Percentiles rank a stretch among this genome's conserved stretches.
phyloP scores from a whole-genome alignment of 2,113 vertebrate genomes.

The Pholis gunnellus region DNA sequence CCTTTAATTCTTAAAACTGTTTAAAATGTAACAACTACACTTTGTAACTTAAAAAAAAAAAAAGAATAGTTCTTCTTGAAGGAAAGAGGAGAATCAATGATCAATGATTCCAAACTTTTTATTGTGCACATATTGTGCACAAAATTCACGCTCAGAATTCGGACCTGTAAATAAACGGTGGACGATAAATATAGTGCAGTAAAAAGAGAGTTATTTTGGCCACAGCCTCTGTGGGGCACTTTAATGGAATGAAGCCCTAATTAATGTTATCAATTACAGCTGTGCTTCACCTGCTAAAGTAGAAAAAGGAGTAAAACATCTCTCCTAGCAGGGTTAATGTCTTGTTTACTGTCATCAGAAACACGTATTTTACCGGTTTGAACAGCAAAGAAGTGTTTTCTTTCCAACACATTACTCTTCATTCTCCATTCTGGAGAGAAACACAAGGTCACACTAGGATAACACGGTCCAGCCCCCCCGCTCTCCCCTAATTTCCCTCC shows the following conservation, averaged over 20 bases:
- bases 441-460: constrained; percentile 54
- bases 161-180: background rate
- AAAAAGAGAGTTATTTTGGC: background rate
- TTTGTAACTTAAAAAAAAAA: too few species aligned
- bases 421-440: background rate
- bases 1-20: too few species aligned
- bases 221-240: background rate
- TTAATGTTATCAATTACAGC: background rate
- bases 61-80: background rate
- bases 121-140: background rate
- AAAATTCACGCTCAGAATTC: too few species aligned
- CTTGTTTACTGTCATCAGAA: background rate
- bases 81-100: background rate
- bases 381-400: background rate
- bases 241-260: background rate
- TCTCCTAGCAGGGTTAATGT: background rate
- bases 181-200: background rate
- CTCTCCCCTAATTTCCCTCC: background rate
- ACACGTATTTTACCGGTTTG: background rate
- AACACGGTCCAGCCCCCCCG: background rate
- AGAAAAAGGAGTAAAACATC: background rate
- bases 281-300: background rate
- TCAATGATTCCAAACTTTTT: background rate
- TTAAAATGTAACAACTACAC: too few species aligned
- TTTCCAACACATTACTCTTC: background rate